Evolutionary conservation across 2,113 vertebrate genomes (phyloP).

Genomic region (Eurypyga helias): DNA sequence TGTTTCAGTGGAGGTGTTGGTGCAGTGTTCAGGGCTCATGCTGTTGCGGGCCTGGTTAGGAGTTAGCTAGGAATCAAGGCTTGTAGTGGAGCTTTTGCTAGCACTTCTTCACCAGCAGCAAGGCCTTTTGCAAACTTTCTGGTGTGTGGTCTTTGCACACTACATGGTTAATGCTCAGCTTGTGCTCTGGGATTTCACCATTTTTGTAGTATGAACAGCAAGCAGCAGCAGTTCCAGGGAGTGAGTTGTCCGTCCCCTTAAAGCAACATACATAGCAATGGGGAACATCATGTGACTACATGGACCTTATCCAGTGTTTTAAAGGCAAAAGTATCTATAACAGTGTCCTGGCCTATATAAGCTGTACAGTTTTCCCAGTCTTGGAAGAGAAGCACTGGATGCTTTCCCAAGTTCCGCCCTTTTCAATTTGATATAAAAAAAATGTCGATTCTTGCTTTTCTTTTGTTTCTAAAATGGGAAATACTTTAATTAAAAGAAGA

Average conservation of each 20-base stretch:
- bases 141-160: background rate
- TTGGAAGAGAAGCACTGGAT: conserved; percentile 28
- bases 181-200: background rate
- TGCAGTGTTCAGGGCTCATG: rapidly evolving
- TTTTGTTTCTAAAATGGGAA: background rate
- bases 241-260: background rate
- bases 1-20: rapidly evolving
- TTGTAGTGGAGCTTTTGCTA: background rate
- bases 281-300: background rate
- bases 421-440: background rate
- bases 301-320: conserved; percentile 17
- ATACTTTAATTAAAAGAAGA: background rate
- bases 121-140: background rate
- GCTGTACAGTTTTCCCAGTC: conserved; percentile 43
- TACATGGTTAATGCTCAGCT: background rate
- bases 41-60: background rate
- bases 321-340: conserved; percentile 29
- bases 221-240: background rate
- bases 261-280: background rate
- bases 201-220: background rate
- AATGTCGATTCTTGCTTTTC: background rate
- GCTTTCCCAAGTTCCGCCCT: background rate
- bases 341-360: background rate
- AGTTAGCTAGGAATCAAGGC: background rate
- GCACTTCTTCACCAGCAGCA: background rate